phyloP scores from a whole-genome alignment of 2,113 vertebrate species.

The human (Homo sapiens) region DNA sequence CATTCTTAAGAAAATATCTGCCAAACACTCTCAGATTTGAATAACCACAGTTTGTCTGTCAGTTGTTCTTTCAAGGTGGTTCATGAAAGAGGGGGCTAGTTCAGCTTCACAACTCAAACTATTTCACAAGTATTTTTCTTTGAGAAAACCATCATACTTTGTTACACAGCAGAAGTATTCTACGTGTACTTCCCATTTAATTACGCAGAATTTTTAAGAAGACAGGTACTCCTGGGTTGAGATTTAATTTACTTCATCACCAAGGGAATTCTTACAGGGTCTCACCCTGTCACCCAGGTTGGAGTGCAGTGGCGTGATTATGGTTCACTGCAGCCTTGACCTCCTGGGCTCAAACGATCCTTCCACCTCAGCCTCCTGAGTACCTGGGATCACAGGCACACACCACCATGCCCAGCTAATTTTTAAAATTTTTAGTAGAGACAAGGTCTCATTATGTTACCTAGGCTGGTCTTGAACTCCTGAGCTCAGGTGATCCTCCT shows the following conservation, averaged over 20 bases:
- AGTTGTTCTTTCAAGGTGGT: not conserved
- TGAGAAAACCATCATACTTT: not conserved
- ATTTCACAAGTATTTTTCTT: not conserved
- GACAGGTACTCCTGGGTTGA: not conserved
- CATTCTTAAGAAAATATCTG: not conserved
- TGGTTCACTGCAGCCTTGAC: too few relatives aligned
- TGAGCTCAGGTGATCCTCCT: too few relatives aligned
- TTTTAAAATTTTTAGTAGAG: too few relatives aligned
- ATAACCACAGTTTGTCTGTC: not conserved
- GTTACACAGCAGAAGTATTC: not conserved
- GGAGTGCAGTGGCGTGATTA: too few relatives aligned
- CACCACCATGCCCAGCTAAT: too few relatives aligned
- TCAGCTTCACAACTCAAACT: not conserved
- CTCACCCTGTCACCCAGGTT: too few relatives aligned
- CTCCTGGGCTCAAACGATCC: too few relatives aligned
- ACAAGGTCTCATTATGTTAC: too few relatives aligned
- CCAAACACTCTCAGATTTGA: not conserved
- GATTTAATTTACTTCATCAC: slow-evolving; percentile 17
- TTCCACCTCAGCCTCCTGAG: too few relatives aligned
- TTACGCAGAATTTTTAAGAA: not conserved
- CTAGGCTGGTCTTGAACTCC: too few relatives aligned
- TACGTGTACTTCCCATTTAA: not conserved
- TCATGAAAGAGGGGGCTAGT: not conserved
- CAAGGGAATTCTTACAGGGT: not conserved
- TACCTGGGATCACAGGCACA: too few relatives aligned